A percentile compares a stretch with the other conserved stretches of the same genome.
Evolutionary conservation across 37 sponge, comb jelly and placozoan species (phyloP).

Genomic region (Aplysina aerophoba): DNA sequence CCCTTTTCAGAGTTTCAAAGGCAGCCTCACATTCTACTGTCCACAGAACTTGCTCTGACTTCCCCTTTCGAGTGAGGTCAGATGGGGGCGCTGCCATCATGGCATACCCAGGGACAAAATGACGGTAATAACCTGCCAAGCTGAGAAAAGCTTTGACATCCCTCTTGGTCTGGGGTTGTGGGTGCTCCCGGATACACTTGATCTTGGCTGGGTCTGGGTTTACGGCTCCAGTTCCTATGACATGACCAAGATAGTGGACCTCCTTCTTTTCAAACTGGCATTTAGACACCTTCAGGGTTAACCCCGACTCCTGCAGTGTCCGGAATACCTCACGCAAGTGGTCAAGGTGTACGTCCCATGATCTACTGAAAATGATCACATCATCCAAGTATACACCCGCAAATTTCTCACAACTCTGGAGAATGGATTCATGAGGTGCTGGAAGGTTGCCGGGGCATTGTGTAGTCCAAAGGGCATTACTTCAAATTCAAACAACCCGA

Average conservation of each 20-base stretch:
- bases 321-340: constrained; percentile 2
- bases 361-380: constrained; percentile 26
- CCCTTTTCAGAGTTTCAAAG: constrained; percentile 40
- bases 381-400: constrained; percentile 49
- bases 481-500: constrained; percentile 65
- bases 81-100: constrained; percentile 19
- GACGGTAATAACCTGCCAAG: constrained; percentile 26
- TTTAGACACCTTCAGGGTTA: constrained; percentile 38
- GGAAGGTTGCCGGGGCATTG: constrained; percentile 58
- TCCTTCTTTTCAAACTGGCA: constrained; percentile 17
- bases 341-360: constrained; percentile 29
- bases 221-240: constrained; percentile 30
- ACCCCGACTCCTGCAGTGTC: not conserved
- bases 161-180: not conserved
- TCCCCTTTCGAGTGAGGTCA: constrained; percentile 37
- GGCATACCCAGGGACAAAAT: constrained; percentile 35
- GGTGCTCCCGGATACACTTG: constrained; percentile 17
- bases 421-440: constrained; percentile 42
- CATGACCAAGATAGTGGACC: constrained; percentile 9
- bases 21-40: constrained; percentile 3
- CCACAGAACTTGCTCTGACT: constrained; percentile 17
- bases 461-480: constrained; percentile 69
- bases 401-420: not conserved
- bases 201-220: constrained; percentile 24
- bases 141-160: constrained; percentile 40